Evolutionary conservation across 2,888 invertebrate species (phyloP).

Genomic region (Magallana nippona): DNA sequence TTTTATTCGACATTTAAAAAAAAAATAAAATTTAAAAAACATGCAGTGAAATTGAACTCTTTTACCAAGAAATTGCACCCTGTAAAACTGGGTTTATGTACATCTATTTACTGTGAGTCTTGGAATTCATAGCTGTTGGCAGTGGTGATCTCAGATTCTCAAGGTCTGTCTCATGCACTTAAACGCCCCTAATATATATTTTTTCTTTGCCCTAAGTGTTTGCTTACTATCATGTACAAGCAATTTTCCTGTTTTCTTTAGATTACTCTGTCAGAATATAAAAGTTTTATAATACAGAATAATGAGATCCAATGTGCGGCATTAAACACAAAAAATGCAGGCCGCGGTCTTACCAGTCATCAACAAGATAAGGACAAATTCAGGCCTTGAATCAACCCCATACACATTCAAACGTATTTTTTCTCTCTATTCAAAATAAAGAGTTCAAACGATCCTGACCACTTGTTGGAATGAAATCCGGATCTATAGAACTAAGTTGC

Average conservation of each 20-base stretch:
- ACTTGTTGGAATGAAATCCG: constrained; percentile 12
- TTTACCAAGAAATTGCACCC: too few species aligned
- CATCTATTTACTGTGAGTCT: too few species aligned
- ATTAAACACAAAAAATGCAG: not conserved
- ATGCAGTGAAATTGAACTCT: too few species aligned
- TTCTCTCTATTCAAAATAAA: not conserved
- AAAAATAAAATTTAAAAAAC: too few species aligned
- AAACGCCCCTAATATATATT: not conserved
- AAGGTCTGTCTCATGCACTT: not conserved
- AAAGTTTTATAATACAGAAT: not conserved
- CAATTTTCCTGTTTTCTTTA: constrained; percentile 22
- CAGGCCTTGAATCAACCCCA: not conserved
- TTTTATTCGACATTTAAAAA: too few species aligned
- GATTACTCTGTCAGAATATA: not conserved
- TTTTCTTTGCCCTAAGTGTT: not conserved
- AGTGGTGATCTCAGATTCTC: too few species aligned
- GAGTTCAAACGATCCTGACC: constrained; percentile 12
- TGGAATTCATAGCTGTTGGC: too few species aligned
- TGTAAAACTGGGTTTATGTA: too few species aligned
- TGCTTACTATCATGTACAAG: not conserved
- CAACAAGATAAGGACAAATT: not conserved
- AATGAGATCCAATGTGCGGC: not conserved
- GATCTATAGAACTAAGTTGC: not conserved
- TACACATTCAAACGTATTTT: constrained; percentile 16
- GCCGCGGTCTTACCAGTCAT: not conserved